These are phyloP conservation scores for Miltochrista miniata DNA, from an alignment of 2,888 invertebrate species.

Conservation along the genomic window DNA sequence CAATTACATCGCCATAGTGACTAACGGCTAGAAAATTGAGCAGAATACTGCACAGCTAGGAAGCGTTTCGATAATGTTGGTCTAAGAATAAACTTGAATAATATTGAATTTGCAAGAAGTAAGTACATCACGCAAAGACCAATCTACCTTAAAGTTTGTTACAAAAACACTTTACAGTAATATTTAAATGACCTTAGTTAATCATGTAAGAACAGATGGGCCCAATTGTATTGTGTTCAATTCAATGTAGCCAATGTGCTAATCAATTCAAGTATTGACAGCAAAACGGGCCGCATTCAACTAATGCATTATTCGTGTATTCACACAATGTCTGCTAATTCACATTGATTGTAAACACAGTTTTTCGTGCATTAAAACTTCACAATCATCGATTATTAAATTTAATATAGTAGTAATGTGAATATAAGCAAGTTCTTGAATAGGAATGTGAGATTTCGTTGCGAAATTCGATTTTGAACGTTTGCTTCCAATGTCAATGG, in stretches of 20 bases:
- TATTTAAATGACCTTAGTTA: no score
- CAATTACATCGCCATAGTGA: no score
- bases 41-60: no score
- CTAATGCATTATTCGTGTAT: slow-evolving; percentile 52
- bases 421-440: neutral
- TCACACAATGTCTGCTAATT: slow-evolving; percentile 44
- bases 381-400: neutral
- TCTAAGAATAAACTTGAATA: no score
- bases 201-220: neutral
- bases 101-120: no score
- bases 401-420: neutral
- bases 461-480: neutral
- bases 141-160: no score
- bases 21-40: no score
- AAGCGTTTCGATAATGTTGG: no score
- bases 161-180: no score
- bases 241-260: slow-evolving; percentile 14
- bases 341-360: slow-evolving; percentile 21
- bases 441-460: neutral
- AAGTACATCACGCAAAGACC: no score
- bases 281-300: slow-evolving; percentile 25
- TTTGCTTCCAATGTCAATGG: neutral
- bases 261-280: slow-evolving; percentile 26
- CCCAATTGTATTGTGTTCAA: slow-evolving; percentile 6
- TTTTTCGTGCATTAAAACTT: slow-evolving; percentile 1